phyloP scores from a whole-genome alignment of 2,797 vertebrate species.

The Thalassophryne amazonica region DNA sequence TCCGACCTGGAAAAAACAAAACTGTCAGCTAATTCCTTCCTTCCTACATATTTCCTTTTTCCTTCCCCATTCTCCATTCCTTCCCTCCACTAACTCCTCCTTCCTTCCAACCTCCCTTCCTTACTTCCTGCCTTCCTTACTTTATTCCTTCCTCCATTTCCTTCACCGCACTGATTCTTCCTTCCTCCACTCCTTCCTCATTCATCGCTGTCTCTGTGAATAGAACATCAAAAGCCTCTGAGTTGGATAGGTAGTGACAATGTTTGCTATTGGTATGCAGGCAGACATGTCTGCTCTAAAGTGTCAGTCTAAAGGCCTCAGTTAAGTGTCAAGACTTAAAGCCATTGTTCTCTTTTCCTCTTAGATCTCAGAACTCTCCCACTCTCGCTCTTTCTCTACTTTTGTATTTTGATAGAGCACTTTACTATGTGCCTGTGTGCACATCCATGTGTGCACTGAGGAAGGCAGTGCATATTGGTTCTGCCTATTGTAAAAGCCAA shows the following conservation, averaged over 20 bases:
- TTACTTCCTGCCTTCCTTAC: constrained; percentile 1
- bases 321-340: constrained; percentile 75
- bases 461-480: neutral
- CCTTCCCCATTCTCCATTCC: too few relatives aligned
- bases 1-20: too few relatives aligned
- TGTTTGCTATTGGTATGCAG: constrained; percentile 74
- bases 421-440: constrained; percentile 34
- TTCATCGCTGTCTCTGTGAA: constrained; percentile 64
- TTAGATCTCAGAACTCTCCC: constrained; percentile 62
- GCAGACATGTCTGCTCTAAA: constrained; percentile 64
- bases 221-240: constrained; percentile 73
- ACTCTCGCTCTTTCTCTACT: constrained; percentile 41
- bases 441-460: constrained; percentile 1
- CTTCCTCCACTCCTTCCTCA: constrained; percentile 42
- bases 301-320: constrained; percentile 70
- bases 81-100: constrained; percentile 13
- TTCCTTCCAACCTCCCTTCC: neutral
- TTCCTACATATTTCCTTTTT: too few relatives aligned
- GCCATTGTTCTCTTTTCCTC: constrained; percentile 67
- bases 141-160: constrained; percentile 13
- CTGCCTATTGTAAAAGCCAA: too few relatives aligned
- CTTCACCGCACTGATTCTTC: constrained; percentile 21
- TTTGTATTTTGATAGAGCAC: constrained; percentile 59
- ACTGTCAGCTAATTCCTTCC: too few relatives aligned
- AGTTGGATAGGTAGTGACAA: constrained; percentile 71